Conservation (phyloP, 2,113 vertebrate species). For the Xenus cinereus region DNA sequence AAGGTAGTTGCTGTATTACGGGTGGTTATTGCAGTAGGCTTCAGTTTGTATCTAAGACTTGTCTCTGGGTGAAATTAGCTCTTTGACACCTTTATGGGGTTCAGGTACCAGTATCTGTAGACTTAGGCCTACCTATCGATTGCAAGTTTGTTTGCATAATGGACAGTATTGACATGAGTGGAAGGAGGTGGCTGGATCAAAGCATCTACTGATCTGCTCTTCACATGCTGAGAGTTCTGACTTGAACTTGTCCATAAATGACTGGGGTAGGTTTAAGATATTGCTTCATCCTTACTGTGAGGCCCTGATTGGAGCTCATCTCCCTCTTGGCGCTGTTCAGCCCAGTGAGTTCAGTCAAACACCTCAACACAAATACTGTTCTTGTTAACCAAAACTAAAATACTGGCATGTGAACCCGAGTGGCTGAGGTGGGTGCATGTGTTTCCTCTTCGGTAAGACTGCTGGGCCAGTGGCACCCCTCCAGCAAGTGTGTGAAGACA, state of each 20-base stretch:
- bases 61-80: background rate
- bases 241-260: background rate
- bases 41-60: background rate
- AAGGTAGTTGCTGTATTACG: background rate
- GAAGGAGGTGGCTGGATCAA: background rate
- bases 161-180: background rate
- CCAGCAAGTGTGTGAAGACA: background rate
- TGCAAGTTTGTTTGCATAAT: background rate
- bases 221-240: background rate
- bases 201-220: background rate
- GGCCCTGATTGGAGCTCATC: background rate
- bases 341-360: background rate
- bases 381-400: background rate
- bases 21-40: background rate
- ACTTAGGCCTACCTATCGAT: background rate
- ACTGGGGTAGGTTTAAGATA: background rate
- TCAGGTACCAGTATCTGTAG: background rate
- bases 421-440: background rate
- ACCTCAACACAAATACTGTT: background rate
- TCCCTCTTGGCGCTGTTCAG: background rate
- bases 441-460: background rate
- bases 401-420: background rate
- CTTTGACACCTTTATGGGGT: background rate
- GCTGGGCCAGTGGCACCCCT: rapidly evolving
- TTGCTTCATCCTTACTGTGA: background rate